Evolutionary conservation across 2,797 vertebrate genomes (phyloP).

Genomic region (Bradypodion ventrale): DNA sequence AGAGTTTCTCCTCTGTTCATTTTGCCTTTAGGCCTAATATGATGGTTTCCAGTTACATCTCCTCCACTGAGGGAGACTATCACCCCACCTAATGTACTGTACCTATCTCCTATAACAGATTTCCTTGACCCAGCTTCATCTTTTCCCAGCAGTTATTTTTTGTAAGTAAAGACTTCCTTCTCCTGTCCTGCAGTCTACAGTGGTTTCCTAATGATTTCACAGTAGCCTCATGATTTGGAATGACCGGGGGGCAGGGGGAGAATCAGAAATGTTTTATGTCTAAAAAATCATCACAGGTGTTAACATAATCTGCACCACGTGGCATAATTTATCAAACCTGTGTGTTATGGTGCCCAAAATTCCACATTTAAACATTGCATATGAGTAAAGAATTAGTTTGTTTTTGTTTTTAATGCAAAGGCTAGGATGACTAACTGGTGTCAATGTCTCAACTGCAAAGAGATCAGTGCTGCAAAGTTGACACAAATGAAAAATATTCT

Average conservation of each 20-base stretch:
- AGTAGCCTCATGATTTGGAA: too few species aligned
- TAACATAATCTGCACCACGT: too few species aligned
- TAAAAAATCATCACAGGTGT: too few species aligned
- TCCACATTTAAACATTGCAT: not conserved
- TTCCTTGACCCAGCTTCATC: slow-evolving; percentile 18
- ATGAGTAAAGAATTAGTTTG: too few species aligned
- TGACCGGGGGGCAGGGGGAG: too few species aligned
- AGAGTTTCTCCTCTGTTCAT: too few species aligned
- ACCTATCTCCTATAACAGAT: not conserved
- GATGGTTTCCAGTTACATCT: too few species aligned
- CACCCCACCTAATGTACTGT: too few species aligned
- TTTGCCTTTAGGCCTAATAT: too few species aligned
- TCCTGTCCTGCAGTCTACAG: slow-evolving; percentile 3
- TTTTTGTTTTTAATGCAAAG: not conserved
- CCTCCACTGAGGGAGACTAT: too few species aligned
- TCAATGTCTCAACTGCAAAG: slow-evolving; percentile 12
- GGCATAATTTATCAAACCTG: not conserved
- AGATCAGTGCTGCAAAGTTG: not conserved
- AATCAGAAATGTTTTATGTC: too few species aligned
- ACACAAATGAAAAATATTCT: slow-evolving; percentile 7
- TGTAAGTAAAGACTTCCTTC: not conserved
- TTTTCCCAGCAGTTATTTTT: not conserved
- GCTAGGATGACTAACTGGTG: slow-evolving; percentile 3
- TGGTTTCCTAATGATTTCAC: not conserved
- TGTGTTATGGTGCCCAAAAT: not conserved